These are phyloP conservation scores for Epinephelus cyanopodus DNA, from an alignment of 2,113 vertebrate species.

Conservation along the genomic window DNA sequence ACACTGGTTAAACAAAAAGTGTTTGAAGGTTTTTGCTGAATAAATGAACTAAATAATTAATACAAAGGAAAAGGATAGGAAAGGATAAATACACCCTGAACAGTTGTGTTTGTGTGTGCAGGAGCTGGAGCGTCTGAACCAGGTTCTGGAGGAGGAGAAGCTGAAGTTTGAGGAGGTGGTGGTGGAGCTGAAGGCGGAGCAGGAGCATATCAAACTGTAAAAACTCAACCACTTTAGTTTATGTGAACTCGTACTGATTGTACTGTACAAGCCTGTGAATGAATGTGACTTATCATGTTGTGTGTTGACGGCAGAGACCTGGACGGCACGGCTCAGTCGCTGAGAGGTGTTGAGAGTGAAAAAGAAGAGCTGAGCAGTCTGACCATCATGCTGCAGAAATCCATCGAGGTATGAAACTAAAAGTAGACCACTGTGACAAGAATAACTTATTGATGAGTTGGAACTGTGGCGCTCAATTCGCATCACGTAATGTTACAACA, in stretches of 20 bases:
- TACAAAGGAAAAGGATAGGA: no score
- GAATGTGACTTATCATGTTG: background rate
- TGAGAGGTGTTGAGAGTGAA: constrained; percentile 93
- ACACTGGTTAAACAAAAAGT: no score
- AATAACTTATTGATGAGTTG: background rate
- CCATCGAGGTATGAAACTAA: constrained; percentile 88
- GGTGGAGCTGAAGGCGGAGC: constrained; percentile 91
- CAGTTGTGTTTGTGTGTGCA: constrained; percentile 56
- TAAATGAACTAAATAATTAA: no score
- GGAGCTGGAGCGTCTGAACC: constrained; percentile 95
- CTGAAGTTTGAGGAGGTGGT: constrained; percentile 95
- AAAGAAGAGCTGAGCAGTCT: constrained; percentile 90
- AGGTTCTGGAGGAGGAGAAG: constrained; percentile 95
- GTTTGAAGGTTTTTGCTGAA: no score
- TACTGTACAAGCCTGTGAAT: accelerated
- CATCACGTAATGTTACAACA: background rate
- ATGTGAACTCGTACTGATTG: accelerated
- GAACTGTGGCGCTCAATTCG: background rate
- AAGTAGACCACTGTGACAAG: background rate
- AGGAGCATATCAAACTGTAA: constrained; percentile 94
- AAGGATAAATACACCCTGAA: no score
- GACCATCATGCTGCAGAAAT: constrained; percentile 90
- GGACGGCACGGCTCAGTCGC: constrained; percentile 90
- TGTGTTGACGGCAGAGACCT: constrained; percentile 87
- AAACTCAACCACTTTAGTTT: accelerated